Evolutionary conservation across 2,797 vertebrate species (phyloP).

Genomic region (Pangasius djambal): DNA sequence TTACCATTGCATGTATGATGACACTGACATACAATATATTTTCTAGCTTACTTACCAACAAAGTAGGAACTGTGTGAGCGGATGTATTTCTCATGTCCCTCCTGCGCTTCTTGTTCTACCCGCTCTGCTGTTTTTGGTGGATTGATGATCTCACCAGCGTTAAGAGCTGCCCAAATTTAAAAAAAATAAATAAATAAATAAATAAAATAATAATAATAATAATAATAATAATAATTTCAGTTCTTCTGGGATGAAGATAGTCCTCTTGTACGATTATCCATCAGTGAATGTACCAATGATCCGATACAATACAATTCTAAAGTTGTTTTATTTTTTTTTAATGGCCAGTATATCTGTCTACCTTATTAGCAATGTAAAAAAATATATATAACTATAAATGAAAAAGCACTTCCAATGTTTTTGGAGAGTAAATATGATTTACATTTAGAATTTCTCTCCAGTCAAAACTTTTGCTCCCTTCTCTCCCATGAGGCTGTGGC

Average conservation of each 20-base stretch:
- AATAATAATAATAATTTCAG: neutral
- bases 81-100: slow-evolving; percentile 77
- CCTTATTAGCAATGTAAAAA: neutral
- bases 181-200: too few relatives aligned
- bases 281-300: neutral
- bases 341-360: neutral
- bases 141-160: slow-evolving; percentile 77
- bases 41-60: slow-evolving; percentile 65
- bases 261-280: neutral
- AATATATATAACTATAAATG: neutral
- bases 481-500: neutral
- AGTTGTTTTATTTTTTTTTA: neutral
- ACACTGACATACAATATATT: neutral
- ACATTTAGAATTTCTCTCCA: neutral
- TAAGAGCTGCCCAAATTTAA: slow-evolving; percentile 56
- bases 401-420: neutral
- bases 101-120: slow-evolving; percentile 73
- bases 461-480: neutral
- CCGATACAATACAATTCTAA: neutral
- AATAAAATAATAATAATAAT: neutral
- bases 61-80: slow-evolving; percentile 80
- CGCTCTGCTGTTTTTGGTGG: slow-evolving; percentile 78
- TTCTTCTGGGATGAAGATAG: neutral
- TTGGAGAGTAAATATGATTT: neutral
- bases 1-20: neutral